Base-by-base conservation (phyloP, 2,113 vertebrate genomes). In the Melanerpes formicivorus region DNA sequence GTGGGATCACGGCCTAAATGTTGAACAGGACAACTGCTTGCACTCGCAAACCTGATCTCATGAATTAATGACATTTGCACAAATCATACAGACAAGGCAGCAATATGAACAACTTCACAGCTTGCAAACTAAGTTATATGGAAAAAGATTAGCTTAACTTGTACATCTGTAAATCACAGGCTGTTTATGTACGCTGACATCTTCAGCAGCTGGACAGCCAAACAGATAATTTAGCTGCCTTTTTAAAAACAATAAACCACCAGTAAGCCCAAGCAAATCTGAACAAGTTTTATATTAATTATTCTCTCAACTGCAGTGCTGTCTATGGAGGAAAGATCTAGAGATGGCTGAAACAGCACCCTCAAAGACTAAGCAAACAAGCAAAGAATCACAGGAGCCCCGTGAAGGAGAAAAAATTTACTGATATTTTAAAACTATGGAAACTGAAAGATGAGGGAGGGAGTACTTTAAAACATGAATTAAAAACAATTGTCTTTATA, bases 161-260 rank as follows among this genome's bases (percentile, higher is more conserved):
- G 11, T 18, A 62, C 9, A 22, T 10, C 9, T 56, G 13, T 74
- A 74, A 71, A 66, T 40, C 10, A 4, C 23, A 74, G 11, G 13
- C 64, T 73, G 18, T 17, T 90, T 46, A 42, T 0, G 10, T 23
- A 44, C 2, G 21, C 10, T 54, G 8, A 2, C 37, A 30, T 76
- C 70, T 82, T 77, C 80, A 66, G 71, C 66, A 82, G 14, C 4
- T 73, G 72, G 69, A 92, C 15, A 80, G 55, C 18, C 90, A 91
- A 95, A 55, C 0, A 0, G 59, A 59, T 88, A 73, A 21, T 54
- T 89, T 8, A 34, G 30, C 26, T 11, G 3, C 6, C 17, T 44
- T 88, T 91, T 88, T 73, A 10, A 48, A 80, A 90, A 54, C 10
- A 84, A 37, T 8, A 7, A 79, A 58, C 66, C 59, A 66, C 7